Base-by-base conservation (phyloP, 92 coral and sea anemone species). In the Palythoa heliodiscus region DNA sequence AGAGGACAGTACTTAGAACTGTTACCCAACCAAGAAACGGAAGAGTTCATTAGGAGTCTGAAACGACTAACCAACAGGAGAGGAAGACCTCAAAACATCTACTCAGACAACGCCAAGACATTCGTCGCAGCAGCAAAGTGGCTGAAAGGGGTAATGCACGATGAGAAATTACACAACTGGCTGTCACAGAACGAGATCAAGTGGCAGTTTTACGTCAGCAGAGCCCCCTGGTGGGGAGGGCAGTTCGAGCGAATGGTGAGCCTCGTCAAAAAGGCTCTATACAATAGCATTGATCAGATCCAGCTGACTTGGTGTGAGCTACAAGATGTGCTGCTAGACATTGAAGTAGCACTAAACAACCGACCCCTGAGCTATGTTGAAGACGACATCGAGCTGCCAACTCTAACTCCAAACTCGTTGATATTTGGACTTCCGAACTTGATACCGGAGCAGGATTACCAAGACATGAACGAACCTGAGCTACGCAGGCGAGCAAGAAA, bases 171-270 rank as follows among this genome's bases (percentile, higher is more conserved):
- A n/a, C 67, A 84, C 57, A 40, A 72, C 71, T 57, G 64, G 25
- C 15, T 84, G 9, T 58, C 73, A 11, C 16, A 53, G 38, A 38
- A 73, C 53, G 47, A n/a, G 11, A 84, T 84, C 57, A 29, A 11
- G 53, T 84, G 87, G 87, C 54, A 84, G 82, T 73, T 84, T 23
- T 53, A 84, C 17, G 52, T 84, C 71, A 57, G 73, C 19, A 14
- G 86, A 8, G 75, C 76, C 19, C 75, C 86, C 1, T 82, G 75
- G 86, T 83, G 87, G 87, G 35, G 87, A 4, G 87, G 87, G 19
- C 88, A 85, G 48, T 85, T 85, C 22, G 88, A 85, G 50, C 6
- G 87, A 16, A 37, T 84, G 82, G 73, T 84, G 16, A 76, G 87
- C 19, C 82, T 84, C 55, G 71, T 73, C 68, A 85, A 85, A 29